Base-by-base conservation (phyloP, 1,140 invertebrate species). In the Phortica variegata region DNA sequence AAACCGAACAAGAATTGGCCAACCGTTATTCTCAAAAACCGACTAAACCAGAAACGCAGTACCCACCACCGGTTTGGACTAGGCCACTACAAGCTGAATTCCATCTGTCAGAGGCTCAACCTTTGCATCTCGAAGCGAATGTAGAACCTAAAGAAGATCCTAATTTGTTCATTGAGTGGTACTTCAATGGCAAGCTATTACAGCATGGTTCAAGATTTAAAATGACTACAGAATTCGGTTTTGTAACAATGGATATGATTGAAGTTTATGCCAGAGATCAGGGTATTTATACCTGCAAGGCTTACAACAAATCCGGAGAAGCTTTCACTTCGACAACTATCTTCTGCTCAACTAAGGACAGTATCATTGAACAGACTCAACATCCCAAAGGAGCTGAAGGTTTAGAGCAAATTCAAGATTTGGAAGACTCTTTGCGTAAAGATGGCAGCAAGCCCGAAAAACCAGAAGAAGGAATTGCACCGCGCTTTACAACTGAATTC, bases 61-160 rank as follows among this genome's bases (percentile, higher is more conserved):
- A 87, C 76, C 84, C 87, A 29, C 93, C 93, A 74, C 94, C 94
- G 34, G 83, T 90, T 50, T 97, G 93, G 85, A 87, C 86, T 2
- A 86, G 88, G 33, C 91, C 90, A 31, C 79, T 94, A 41, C 83
- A 85, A 72, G 81, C 87, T 13, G 88, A 93, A 77, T 87, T 91
- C 63, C 85, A 84, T 65, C 79, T 98, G n/a, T 83, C 86, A 46
- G 97, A 99, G 80, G 88, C 90, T 31, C 87, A 96, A 77, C 82
- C 90, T 2, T 82, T 96, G 23, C 91, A 95, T 77, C 81, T 99
- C 49, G 93, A 98, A 78, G 93, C 89, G 38, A 88, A 90, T 69
- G 91, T 97, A 5, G 91, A 95, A 77, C 97, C 96, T 1, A 93
- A 97, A 75, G 88, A 95, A 73, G 97, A 99, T 83, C 96, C 96